phyloP scores from a whole-genome alignment of 2,888 invertebrate species.

The Oscheius sp. region DNA sequence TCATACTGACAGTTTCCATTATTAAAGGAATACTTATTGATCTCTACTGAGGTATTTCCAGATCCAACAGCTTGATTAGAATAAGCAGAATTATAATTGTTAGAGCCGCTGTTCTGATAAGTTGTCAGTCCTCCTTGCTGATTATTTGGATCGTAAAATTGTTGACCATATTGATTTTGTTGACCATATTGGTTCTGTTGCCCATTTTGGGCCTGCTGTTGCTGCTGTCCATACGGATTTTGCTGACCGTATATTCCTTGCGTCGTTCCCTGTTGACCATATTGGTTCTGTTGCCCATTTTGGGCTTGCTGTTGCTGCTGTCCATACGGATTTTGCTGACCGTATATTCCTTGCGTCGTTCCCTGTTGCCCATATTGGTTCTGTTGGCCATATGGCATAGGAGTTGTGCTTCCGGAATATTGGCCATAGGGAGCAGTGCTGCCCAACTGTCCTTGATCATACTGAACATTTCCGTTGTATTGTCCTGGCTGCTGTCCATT shows the following conservation, averaged over 20 bases:
- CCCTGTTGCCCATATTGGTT: neutral
- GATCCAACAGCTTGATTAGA: slow-evolving; percentile 12
- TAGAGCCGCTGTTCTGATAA: slow-evolving; percentile 20
- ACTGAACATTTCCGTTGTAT: slow-evolving; percentile 20
- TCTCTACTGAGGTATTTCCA: slow-evolving; percentile 40
- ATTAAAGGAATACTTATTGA: slow-evolving; percentile 50
- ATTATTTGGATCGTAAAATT: slow-evolving; percentile 15
- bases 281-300: slow-evolving; percentile 19
- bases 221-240: too few species aligned
- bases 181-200: slow-evolving; percentile 17
- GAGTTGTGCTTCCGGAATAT: neutral
- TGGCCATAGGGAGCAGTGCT: neutral
- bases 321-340: too few species aligned
- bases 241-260: too few species aligned
- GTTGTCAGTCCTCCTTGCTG: slow-evolving; percentile 19
- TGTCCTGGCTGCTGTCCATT: slow-evolving; percentile 1
- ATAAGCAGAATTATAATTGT: slow-evolving; percentile 17
- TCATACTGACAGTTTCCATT: slow-evolving; percentile 52
- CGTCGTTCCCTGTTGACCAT: neutral
- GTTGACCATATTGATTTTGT: neutral
- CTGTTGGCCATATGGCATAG: neutral
- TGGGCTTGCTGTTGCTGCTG: neutral
- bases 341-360: too few species aligned
- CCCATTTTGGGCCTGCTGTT: slow-evolving; percentile 1
- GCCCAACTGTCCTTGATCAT: neutral